Percentiles rank a stretch among this genome's conserved stretches.
phyloP scores from a whole-genome alignment of 1,140 invertebrate species.

The Spodoptera frugiperda region DNA sequence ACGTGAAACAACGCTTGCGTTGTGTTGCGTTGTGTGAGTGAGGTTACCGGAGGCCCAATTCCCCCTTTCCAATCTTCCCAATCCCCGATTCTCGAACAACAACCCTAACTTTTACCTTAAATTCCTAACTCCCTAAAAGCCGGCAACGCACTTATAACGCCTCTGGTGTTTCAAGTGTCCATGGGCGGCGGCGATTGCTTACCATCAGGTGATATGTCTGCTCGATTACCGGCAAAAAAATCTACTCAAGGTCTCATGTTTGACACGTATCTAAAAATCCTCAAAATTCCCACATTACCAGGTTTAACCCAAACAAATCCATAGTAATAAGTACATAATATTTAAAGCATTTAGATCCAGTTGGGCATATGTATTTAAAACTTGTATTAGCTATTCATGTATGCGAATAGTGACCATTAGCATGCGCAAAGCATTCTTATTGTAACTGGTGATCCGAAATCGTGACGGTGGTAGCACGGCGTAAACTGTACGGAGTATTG shows the following conservation, averaged over 20 bases:
- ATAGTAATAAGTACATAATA: constrained; percentile 40
- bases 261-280: not conserved
- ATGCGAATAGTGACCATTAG: constrained; percentile 72
- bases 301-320: constrained; percentile 28
- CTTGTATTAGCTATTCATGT: constrained; percentile 72
- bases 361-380: constrained; percentile 55
- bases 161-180: no score
- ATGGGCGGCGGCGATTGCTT: no score
- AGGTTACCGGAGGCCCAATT: no score
- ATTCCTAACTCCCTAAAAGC: no score
- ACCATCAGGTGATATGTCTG: no score
- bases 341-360: constrained; percentile 43
- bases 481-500: constrained; percentile 50
- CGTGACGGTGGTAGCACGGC: constrained; percentile 67
- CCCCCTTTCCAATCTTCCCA: no score
- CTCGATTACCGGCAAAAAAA: no score
- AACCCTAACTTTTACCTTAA: no score
- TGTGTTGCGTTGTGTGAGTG: no score
- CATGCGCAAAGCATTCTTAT: constrained; percentile 75
- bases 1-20: no score
- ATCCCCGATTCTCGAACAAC: no score
- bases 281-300: constrained; percentile 26
- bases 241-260: not conserved
- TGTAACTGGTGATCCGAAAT: constrained; percentile 77
- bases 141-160: no score